Conservation (phyloP, 2,797 vertebrate species). For the Lepus oiostolus region DNA sequence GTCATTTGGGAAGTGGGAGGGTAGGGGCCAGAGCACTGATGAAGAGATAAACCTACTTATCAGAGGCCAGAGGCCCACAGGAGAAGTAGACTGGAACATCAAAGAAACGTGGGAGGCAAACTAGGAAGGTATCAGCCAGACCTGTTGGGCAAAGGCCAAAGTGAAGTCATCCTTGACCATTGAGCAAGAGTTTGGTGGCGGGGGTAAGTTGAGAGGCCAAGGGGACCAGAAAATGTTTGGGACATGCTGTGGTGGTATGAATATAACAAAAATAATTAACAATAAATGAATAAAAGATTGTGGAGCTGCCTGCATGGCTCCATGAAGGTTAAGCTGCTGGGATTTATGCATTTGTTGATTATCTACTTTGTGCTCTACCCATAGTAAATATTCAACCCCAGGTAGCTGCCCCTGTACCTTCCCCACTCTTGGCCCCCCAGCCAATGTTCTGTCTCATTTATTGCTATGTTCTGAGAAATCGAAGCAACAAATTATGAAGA, state of each 20-base stretch:
- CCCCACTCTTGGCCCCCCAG: conserved; percentile 18
- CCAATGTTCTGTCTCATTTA: conserved; percentile 75
- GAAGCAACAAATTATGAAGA: conserved; percentile 77
- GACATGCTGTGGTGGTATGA: conserved; percentile 58
- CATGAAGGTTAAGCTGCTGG: conserved; percentile 67
- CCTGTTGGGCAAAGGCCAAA: background rate
- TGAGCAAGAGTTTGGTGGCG: conserved; percentile 26
- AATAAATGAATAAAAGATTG: conserved; percentile 79
- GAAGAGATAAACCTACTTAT: background rate
- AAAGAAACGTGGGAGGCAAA: background rate
- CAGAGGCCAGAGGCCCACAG: background rate
- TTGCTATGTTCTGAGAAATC: conserved; percentile 71
- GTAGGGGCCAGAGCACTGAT: background rate
- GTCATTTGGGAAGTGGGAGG: background rate
- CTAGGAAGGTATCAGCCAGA: background rate
- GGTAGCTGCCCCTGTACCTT: conserved; percentile 68
- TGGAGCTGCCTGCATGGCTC: conserved; percentile 71
- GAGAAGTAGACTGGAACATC: background rate
- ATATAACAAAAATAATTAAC: conserved; percentile 69
- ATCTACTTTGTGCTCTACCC: conserved; percentile 69
- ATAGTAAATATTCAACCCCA: conserved; percentile 79
- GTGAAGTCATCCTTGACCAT: background rate
- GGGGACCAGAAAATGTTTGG: conserved; percentile 63
- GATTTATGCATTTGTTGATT: conserved; percentile 82
- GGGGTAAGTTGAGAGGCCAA: conserved; percentile 43